Percentiles rank a stretch among this genome's conserved stretches.
Conservation (phyloP, 23 tunicate species). For the Ascidia mentula region DNA sequence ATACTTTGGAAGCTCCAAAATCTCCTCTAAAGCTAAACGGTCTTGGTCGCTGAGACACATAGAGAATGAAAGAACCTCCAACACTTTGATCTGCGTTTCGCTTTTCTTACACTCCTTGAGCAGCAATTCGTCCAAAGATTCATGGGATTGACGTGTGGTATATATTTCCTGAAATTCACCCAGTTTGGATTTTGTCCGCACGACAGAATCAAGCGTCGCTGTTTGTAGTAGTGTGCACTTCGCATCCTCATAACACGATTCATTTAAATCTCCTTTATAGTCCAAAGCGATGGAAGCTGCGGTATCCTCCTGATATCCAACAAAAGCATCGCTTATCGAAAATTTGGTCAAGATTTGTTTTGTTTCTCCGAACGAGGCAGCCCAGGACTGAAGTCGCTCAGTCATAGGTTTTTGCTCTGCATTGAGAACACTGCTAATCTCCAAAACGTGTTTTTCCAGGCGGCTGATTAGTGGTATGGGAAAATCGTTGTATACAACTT, state of each 20-base stretch:
- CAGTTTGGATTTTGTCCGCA: slow-evolving; percentile 34
- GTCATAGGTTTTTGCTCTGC: slow-evolving; percentile 21
- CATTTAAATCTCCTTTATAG: not conserved
- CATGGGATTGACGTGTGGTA: not conserved
- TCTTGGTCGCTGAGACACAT: slow-evolving; percentile 56
- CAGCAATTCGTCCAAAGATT: not conserved
- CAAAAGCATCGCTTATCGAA: slow-evolving; percentile 43
- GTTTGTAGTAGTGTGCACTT: slow-evolving; percentile 41
- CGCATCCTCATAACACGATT: not conserved
- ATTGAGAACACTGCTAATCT: slow-evolving; percentile 35
- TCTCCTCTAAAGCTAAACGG: slow-evolving; percentile 23
- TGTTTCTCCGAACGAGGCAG: slow-evolving; percentile 17
- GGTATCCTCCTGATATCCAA: slow-evolving; percentile 63
- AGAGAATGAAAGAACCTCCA: slow-evolving; percentile 64
- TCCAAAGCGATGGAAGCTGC: slow-evolving; percentile 49
- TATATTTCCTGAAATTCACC: slow-evolving; percentile 3
- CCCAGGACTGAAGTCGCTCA: slow-evolving; percentile 49
- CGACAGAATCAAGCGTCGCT: slow-evolving; percentile 56
- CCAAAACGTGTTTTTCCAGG: slow-evolving; percentile 72
- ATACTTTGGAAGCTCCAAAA: slow-evolving; percentile 16
- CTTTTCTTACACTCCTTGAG: not conserved
- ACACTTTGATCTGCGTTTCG: not conserved
- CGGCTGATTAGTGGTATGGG: slow-evolving; percentile 86
- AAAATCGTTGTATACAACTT: slow-evolving; percentile 56
- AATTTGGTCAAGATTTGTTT: not conserved